A percentile compares a stretch with the other conserved stretches of the same genome.
phyloP scores from a whole-genome alignment of 2,888 invertebrate species.

The Drosophila niveifrons region DNA sequence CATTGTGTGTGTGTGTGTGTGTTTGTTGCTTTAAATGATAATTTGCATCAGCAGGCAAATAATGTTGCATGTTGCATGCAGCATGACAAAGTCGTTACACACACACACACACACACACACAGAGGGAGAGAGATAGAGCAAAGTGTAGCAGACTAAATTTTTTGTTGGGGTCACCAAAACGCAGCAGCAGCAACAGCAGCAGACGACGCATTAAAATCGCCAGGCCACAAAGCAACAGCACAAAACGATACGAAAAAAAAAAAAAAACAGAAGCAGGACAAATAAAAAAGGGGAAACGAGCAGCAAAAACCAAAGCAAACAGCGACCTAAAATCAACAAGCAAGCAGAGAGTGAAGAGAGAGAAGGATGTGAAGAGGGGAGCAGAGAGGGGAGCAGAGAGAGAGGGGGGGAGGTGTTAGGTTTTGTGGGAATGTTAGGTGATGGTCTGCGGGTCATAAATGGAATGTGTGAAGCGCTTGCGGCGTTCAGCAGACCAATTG shows the following conservation, averaged over 20 bases:
- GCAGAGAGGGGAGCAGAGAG: background rate
- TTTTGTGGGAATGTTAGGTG: conserved; percentile 41
- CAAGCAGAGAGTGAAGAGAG: background rate
- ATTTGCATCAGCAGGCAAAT: conserved; percentile 3
- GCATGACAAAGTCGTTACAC: conserved; percentile 45
- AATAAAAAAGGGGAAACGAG: conserved; percentile 5
- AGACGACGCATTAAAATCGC: conserved; percentile 48
- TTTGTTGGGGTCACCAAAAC: conserved; percentile 37
- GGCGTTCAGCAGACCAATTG: conserved; percentile 71
- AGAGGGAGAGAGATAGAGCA: background rate
- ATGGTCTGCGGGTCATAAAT: conserved; percentile 69
- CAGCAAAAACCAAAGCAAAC: conserved; percentile 45
- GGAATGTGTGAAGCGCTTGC: conserved; percentile 74
- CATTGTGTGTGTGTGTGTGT: background rate
- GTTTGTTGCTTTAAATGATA: background rate
- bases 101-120: conserved; percentile 17
- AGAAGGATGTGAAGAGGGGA: background rate
- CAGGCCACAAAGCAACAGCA: conserved; percentile 23
- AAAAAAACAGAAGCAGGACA: background rate
- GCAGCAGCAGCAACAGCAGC: conserved; percentile 44
- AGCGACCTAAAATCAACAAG: conserved; percentile 47
- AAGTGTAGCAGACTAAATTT: conserved; percentile 31
- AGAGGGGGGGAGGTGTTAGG: background rate
- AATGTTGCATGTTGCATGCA: conserved; percentile 24
- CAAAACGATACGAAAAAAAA: background rate